Percentiles rank a stretch among this genome's conserved stretches.
phyloP scores from a whole-genome alignment of 2,888 invertebrate genomes.

The Acleris literana region DNA sequence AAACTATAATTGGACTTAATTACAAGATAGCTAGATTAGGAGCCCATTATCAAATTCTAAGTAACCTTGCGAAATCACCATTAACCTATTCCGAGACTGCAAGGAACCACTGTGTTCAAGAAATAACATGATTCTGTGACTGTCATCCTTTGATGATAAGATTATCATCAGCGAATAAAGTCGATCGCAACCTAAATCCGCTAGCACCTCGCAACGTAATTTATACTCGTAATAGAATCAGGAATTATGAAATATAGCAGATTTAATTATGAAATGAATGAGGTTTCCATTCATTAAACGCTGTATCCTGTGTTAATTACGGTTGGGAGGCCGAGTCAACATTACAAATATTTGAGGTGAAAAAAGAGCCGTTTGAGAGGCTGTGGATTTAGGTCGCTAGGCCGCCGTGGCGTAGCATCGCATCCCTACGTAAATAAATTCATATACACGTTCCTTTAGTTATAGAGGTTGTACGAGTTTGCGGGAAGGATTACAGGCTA shows the following conservation, averaged over 20 bases:
- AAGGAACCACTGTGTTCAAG: neutral
- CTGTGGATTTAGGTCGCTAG: conserved; percentile 62
- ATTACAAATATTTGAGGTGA: conserved; percentile 30
- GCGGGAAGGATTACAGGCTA: conserved; percentile 36
- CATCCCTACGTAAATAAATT: conserved; percentile 66
- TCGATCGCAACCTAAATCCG: no score
- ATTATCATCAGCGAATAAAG: no score
- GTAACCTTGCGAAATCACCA: conserved; percentile 8
- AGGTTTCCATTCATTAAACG: conserved; percentile 46
- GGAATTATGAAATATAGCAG: conserved; percentile 2
- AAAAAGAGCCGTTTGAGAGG: conserved; percentile 32
- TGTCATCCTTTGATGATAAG: conserved; percentile 40
- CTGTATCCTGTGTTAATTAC: conserved; percentile 50
- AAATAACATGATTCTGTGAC: conserved; percentile 47
- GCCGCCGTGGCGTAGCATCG: conserved; percentile 55
- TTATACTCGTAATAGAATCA: neutral
- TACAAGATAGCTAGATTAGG: neutral
- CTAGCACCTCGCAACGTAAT: conserved; percentile 10
- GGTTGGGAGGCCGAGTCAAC: conserved; percentile 42
- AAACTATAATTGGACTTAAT: no score
- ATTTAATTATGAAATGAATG: conserved; percentile 40
- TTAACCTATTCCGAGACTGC: conserved; percentile 12
- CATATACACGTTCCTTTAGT: conserved; percentile 59
- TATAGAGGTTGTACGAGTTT: conserved; percentile 48
- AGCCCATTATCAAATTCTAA: no score